Evolutionary conservation across 2,888 invertebrate species (phyloP), one percentile per base, ranked within the genome.

Genomic region (Parapristionchus giblindavisi): DNA sequence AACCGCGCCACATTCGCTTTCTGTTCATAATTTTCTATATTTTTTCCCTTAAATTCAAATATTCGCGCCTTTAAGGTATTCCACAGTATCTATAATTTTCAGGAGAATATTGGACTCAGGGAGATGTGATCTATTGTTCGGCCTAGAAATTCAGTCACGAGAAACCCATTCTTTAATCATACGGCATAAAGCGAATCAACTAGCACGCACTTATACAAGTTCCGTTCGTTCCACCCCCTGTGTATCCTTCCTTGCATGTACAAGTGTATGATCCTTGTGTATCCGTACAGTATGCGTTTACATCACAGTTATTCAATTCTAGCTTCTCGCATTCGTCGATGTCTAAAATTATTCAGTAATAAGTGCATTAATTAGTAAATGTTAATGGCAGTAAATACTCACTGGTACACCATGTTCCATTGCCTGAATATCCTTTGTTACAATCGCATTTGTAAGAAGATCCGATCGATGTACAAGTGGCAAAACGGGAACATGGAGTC

Each of bases 361-460:
- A 40, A 43, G 43, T 43, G 43, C 63, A 65, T 21, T 2, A 65
- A 5, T 17, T 11, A n/a, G n/a, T n/a, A n/a, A n/a, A n/a, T n/a
- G n/a, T n/a, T n/a, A n/a, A n/a, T n/a, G n/a, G n/a, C n/a, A n/a
- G n/a, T n/a, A n/a, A 29, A 56, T 14, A 71, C 73, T 74, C 27
- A 74, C 63, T 60, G 36, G 36, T 54, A 32, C 74, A 74, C 74
- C 74, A 74, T 1, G 74, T 74, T 61, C 74, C 74, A 11, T 74
- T 74, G 24, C 74, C 74, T 3, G 36, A 3, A 36, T 74, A 74
- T 3, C 74, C 74, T 3, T 24, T 11, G 43, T 74, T 74, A 32
- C 74, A 74, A n/a, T 48, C 24, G 65, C 74, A 74, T 24, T 63
- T 74, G 74, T 74, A 74, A 21, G 51, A 24, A 24, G 24, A 51